These are phyloP conservation scores for Drosophila pectinifera DNA, from an alignment of 1,140 invertebrate genomes.

Conservation along the genomic window DNA sequence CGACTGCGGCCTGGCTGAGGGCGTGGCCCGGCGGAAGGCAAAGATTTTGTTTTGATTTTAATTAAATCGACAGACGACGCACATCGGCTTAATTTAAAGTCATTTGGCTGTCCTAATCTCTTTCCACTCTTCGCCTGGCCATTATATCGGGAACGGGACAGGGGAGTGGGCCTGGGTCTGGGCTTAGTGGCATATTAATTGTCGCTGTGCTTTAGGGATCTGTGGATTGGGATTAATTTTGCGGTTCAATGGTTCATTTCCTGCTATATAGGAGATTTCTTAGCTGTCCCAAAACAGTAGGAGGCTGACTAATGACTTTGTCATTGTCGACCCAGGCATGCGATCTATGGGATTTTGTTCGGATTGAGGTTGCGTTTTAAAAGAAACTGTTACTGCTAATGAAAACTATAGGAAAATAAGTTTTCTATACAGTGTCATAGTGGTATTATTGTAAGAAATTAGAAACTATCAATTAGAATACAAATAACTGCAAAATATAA, in stretches of 20 bases:
- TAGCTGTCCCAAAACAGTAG: neutral
- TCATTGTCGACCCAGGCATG: conserved; percentile 8
- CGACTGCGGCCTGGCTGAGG: too few relatives aligned
- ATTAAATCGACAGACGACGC: conserved; percentile 75
- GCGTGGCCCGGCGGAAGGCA: conserved; percentile 42
- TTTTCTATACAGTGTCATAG: too few relatives aligned
- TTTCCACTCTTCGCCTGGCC: conserved; percentile 14
- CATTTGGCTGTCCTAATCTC: conserved; percentile 67
- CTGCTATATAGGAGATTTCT: neutral
- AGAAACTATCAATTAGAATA: too few relatives aligned
- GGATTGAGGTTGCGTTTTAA: neutral
- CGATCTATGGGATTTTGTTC: neutral
- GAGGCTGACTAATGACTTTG: conserved; percentile 39
- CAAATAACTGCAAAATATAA: too few relatives aligned
- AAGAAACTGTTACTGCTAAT: too few relatives aligned
- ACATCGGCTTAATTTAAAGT: conserved; percentile 76
- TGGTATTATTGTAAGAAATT: too few relatives aligned
- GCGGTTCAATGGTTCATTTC: conserved; percentile 46
- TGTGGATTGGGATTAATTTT: conserved; percentile 48
- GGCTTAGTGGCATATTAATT: conserved; percentile 50
- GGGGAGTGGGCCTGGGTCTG: conserved; percentile 2
- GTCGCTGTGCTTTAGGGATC: conserved; percentile 27
- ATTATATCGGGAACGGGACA: too few relatives aligned
- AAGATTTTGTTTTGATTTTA: conserved; percentile 81
- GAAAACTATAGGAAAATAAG: too few relatives aligned